phyloP scores from a whole-genome alignment of 2,797 vertebrate genomes.

The Scolopax bukidnonensis region DNA sequence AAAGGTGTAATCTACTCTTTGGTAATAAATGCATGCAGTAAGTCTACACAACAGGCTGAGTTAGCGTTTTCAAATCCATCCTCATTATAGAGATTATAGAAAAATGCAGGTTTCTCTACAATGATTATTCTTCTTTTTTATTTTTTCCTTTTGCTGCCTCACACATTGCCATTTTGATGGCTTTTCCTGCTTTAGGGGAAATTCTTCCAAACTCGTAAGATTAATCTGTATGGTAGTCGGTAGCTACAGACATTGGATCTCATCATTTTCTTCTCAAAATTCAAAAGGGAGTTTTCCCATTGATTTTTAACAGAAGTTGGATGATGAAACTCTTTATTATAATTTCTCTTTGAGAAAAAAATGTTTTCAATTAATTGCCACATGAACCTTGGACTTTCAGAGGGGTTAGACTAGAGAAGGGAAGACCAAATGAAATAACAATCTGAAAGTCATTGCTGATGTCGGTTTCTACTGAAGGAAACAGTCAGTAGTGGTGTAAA shows the following conservation, averaged over 20 bases:
- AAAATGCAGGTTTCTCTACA: background rate
- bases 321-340: background rate
- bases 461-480: background rate
- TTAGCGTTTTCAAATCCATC: background rate
- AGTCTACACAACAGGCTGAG: background rate
- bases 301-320: background rate
- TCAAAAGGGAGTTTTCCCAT: background rate
- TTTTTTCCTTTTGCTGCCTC: background rate
- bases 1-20: background rate
- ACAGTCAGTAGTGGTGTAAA: background rate
- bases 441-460: background rate
- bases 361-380: background rate
- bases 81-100: slow-evolving; percentile 16
- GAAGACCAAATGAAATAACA: background rate
- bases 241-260: background rate
- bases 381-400: background rate
- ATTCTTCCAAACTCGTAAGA: slow-evolving; percentile 30
- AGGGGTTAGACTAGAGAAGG: background rate
- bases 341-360: background rate
- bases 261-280: background rate
- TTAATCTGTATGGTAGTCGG: background rate
- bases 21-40: background rate
- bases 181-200: slow-evolving; percentile 57
- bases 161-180: slow-evolving; percentile 34
- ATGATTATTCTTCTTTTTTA: background rate